Percentiles rank a stretch among this genome's conserved stretches.
Conservation (phyloP, 2,113 vertebrate genomes). For the Melanotaenia duboulayi region DNA sequence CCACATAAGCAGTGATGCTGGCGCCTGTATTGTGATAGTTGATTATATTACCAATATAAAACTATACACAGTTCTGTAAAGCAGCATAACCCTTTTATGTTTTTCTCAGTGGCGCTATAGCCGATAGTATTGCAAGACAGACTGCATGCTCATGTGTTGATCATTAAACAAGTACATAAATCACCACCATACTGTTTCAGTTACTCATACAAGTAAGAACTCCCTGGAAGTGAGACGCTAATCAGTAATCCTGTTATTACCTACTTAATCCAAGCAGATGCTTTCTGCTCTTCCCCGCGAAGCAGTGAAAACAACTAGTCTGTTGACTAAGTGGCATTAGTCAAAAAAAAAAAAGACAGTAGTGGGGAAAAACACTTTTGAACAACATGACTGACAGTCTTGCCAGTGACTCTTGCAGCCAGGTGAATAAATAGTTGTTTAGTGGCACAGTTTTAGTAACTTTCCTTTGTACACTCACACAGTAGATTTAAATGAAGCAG, state of each 20-base stretch:
- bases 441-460: background rate
- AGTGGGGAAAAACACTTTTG: constrained; percentile 16
- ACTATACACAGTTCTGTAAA: too few relatives aligned
- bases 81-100: background rate
- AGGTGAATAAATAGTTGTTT: background rate
- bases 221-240: constrained; percentile 54
- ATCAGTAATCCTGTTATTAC: constrained; percentile 60
- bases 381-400: background rate
- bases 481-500: too few relatives aligned
- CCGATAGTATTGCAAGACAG: background rate
- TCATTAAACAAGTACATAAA: constrained; percentile 2
- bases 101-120: background rate
- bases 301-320: constrained; percentile 5
- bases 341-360: constrained; percentile 18
- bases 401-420: background rate
- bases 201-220: constrained; percentile 38
- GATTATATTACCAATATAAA: too few relatives aligned
- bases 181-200: background rate
- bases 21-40: too few relatives aligned
- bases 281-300: constrained; percentile 33
- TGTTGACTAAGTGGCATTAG: constrained; percentile 36
- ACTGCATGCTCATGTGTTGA: background rate
- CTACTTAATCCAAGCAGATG: constrained; percentile 49
- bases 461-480: background rate
- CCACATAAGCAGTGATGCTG: too few relatives aligned